Conservation (phyloP, 1,140 invertebrate species). For the Gryllus bimaculatus region DNA sequence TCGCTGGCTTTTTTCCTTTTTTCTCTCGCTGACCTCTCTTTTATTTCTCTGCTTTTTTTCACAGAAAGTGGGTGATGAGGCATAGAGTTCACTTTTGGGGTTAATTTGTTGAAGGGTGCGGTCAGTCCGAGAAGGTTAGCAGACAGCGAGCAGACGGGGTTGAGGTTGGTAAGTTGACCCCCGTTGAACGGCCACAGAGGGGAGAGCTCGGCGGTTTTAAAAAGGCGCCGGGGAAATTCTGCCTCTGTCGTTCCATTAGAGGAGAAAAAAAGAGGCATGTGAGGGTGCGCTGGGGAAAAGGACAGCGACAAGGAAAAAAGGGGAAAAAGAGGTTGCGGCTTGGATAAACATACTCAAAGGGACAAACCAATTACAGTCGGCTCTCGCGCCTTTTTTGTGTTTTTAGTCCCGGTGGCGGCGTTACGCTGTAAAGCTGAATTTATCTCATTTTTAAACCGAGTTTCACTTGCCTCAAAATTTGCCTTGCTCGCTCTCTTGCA, state of each 20-base stretch:
- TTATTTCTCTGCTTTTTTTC: background rate
- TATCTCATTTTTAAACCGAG: conserved; percentile 1
- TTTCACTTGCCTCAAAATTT: background rate
- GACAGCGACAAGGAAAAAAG: background rate
- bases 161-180: conserved; percentile 3
- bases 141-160: background rate
- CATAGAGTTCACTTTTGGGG: background rate
- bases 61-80: background rate
- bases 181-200: too few species aligned
- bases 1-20: background rate
- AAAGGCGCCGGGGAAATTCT: background rate
- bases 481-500: background rate
- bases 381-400: background rate
- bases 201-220: background rate
- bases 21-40: background rate
- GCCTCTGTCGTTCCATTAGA: conserved; percentile 3
- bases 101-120: conserved; percentile 4
- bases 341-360: conserved; percentile 1
- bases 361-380: background rate
- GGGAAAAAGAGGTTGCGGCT: background rate
- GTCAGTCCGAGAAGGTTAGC: background rate
- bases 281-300: background rate
- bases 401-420: background rate
- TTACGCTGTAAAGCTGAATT: background rate
- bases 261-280: background rate